Evolutionary conservation across 1,140 invertebrate species (phyloP), one percentile per base, ranked within the genome.

Genomic region (Hydropsyche tenuis): DNA sequence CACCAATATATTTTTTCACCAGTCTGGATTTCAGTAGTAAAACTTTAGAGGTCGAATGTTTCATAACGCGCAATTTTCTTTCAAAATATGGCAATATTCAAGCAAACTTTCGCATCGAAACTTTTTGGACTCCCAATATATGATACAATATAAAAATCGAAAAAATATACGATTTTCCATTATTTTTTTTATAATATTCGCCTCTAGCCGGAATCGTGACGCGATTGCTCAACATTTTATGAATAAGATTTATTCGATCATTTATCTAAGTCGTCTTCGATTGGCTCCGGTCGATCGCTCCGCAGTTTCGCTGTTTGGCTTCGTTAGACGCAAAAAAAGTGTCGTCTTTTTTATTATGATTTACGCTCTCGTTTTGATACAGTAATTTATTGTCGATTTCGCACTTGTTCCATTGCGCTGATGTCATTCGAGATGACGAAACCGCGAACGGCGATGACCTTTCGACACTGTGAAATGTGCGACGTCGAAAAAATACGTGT

Each of bases 341-440:
- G 18, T 25, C 56, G 2, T 53, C 48, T 60, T 60, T 60, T 23
- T 60, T 23, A 60, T 60, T 60, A 27, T 27, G 56, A 60, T 60
- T 60, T 60, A 60, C 23, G 56, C 1, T 37, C 9, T 37, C 30
- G 30, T 37, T 37, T 37, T 37, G 30, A 37, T 37, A 37, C 30
- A 37, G 30, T 9, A 37, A 12, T 60, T 60, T 56, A 14, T 60
- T 14, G 22, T 25, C 56, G 56, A 60, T 60, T 60, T 18, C 25
- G 56, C 56, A 60, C 30, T 37, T 37, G 30, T 37, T 37, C 30
- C 30, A 37, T 37, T 37, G 30, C 3, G 30, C 30, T 37, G 30
- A 37, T 37, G 30, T 37, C 30, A 37, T 37, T 37, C n/a, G n/a
- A n/a, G n/a, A n/a, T n/a, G n/a, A n/a, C n/a, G n/a, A n/a, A n/a